Conservation (phyloP, 1,140 invertebrate species). For the Rhagoletis zephyria region DNA sequence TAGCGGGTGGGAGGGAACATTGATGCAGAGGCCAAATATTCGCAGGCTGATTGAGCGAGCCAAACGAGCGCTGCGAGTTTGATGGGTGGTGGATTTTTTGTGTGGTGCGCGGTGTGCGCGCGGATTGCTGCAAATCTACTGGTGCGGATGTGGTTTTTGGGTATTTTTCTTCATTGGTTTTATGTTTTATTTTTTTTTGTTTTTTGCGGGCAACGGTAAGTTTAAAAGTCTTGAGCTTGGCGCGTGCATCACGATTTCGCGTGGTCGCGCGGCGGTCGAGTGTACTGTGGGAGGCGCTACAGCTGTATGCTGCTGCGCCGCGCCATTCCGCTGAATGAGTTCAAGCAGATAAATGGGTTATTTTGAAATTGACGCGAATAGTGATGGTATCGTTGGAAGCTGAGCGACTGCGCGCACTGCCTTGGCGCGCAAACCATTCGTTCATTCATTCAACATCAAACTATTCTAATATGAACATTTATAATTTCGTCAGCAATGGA, state of each 20-base stretch:
- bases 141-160: constrained; percentile 35
- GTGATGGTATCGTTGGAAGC: background rate
- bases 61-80: background rate
- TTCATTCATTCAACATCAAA: constrained; percentile 36
- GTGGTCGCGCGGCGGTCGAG: constrained; percentile 2
- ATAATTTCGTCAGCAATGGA: constrained; percentile 12
- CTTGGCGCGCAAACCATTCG: background rate
- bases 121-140: background rate
- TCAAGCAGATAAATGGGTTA: constrained; percentile 13
- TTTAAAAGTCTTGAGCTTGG: constrained; percentile 52
- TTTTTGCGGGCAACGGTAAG: background rate
- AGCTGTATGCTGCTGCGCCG: background rate
- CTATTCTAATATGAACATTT: constrained; percentile 35
- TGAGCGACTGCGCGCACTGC: background rate
- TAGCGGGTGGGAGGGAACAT: background rate
- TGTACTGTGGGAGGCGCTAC: constrained; percentile 10
- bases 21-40: background rate
- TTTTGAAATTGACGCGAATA: constrained; percentile 26
- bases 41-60: background rate
- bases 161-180: background rate
- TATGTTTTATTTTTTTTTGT: background rate
- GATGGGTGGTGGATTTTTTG: no score
- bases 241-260: constrained; percentile 52
- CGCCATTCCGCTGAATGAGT: background rate
- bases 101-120: background rate